Conservation (phyloP, 2,113 vertebrate genomes). For the Triplophysa tibetana region DNA sequence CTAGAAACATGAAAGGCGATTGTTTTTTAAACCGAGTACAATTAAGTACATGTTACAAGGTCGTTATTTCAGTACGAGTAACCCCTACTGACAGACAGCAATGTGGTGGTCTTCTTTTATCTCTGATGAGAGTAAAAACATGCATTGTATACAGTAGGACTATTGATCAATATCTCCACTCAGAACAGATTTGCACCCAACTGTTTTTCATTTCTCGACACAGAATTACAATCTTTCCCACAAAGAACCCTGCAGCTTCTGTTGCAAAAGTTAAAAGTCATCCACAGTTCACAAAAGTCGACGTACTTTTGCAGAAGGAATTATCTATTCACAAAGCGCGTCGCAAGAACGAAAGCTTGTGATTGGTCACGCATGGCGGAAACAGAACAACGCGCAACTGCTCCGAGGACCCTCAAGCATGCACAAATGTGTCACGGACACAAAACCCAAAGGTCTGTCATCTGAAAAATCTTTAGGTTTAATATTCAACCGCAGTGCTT, state of each 20-base stretch:
- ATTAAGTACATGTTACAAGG: constrained; percentile 8
- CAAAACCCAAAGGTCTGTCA: constrained; percentile 10
- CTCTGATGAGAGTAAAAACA: constrained; percentile 7
- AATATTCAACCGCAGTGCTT: constrained; percentile 31
- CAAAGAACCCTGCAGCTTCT: constrained; percentile 8
- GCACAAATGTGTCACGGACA: background rate
- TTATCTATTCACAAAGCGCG: constrained; percentile 50
- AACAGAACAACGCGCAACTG: constrained; percentile 41
- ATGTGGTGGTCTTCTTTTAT: background rate
- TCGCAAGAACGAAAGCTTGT: constrained; percentile 42
- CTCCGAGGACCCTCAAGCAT: constrained; percentile 31
- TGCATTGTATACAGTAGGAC: background rate
- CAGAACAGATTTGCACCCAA: background rate
- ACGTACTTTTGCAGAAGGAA: constrained; percentile 25
- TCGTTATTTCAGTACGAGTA: background rate
- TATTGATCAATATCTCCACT: constrained; percentile 19
- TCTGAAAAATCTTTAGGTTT: constrained; percentile 2
- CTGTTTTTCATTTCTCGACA: background rate
- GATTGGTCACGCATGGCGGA: constrained; percentile 36
- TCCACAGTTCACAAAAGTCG: constrained; percentile 42
- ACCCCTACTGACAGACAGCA: background rate
- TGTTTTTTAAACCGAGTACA: background rate
- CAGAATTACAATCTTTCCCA: constrained; percentile 25
- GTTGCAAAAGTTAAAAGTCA: constrained; percentile 40
- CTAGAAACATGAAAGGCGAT: background rate